phyloP scores from a whole-genome alignment of 30 jellyfish, hydroid and myxozoan genomes.

The Mastigias papua region DNA sequence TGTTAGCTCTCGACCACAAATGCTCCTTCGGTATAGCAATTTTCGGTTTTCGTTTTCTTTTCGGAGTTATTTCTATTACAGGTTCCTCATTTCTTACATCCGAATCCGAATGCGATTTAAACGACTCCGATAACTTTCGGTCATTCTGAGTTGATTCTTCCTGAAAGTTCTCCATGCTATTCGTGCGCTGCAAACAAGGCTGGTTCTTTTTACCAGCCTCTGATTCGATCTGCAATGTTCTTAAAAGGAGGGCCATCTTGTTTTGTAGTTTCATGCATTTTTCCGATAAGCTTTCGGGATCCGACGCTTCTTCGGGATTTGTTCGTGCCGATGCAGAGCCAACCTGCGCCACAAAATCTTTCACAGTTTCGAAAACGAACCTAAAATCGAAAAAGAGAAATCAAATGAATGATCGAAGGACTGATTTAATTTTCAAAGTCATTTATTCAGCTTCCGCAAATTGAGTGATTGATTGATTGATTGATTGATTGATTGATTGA shows the following conservation, averaged over 20 bases:
- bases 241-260: constrained; percentile 83
- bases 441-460: too few relatives aligned
- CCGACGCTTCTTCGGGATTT: constrained; percentile 69
- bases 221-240: constrained; percentile 91
- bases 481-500: background rate
- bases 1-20: constrained; percentile 95
- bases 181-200: constrained; percentile 50
- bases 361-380: constrained; percentile 86
- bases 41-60: constrained; percentile 81
- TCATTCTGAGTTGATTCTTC: constrained; percentile 63
- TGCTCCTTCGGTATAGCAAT: constrained; percentile 87
- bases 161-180: constrained; percentile 82
- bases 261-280: constrained; percentile 82
- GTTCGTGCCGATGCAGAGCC: constrained; percentile 79
- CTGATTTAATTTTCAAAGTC: too few relatives aligned
- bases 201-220: constrained; percentile 69
- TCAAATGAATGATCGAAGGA: background rate
- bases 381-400: constrained; percentile 15
- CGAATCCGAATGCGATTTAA: constrained; percentile 63
- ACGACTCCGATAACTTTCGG: constrained; percentile 45
- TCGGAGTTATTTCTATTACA: constrained; percentile 32
- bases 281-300: constrained; percentile 77
- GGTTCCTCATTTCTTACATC: constrained; percentile 62
- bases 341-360: constrained; percentile 90
- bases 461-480: background rate